Percentiles rank a stretch among this genome's conserved stretches.
Conservation (phyloP, 2,797 vertebrate species). For the Psittacula derbiana region DNA sequence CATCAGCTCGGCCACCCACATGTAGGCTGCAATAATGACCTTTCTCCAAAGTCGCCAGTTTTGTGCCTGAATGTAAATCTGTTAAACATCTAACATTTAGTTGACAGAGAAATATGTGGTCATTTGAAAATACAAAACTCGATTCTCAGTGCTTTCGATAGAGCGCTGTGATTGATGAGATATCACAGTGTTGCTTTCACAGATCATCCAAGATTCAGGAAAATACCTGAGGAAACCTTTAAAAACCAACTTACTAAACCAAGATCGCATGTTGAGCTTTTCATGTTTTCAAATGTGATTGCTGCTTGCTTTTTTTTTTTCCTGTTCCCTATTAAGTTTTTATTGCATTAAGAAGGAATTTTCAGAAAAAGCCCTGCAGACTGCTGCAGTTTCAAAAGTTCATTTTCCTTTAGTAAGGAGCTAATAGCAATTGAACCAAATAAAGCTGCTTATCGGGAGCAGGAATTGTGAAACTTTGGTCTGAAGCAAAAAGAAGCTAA, state of each 20-base stretch:
- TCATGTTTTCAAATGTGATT: neutral
- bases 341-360: slow-evolving; percentile 61
- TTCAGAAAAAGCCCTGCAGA: neutral
- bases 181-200: neutral
- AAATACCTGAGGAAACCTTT: neutral
- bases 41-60: slow-evolving; percentile 34
- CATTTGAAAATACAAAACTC: slow-evolving; percentile 2
- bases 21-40: slow-evolving; percentile 51
- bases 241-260: neutral
- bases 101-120: slow-evolving; percentile 50
- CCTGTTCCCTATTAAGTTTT: slow-evolving; percentile 57
- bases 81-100: slow-evolving; percentile 33
- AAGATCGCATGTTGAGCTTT: neutral
- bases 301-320: neutral
- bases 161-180: neutral
- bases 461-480: slow-evolving; percentile 1
- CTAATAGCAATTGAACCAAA: slow-evolving; percentile 20
- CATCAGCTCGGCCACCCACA: slow-evolving; percentile 72
- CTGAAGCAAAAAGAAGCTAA: neutral
- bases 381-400: neutral
- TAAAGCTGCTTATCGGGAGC: slow-evolving; percentile 33
- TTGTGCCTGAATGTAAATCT: slow-evolving; percentile 57
- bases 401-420: slow-evolving; percentile 38
- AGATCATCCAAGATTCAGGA: neutral
- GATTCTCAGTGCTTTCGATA: neutral